Evolutionary conservation across 2,888 invertebrate species (phyloP), one percentile per base, ranked within the genome.

Genomic region (Synanthedon formicaeformis): DNA sequence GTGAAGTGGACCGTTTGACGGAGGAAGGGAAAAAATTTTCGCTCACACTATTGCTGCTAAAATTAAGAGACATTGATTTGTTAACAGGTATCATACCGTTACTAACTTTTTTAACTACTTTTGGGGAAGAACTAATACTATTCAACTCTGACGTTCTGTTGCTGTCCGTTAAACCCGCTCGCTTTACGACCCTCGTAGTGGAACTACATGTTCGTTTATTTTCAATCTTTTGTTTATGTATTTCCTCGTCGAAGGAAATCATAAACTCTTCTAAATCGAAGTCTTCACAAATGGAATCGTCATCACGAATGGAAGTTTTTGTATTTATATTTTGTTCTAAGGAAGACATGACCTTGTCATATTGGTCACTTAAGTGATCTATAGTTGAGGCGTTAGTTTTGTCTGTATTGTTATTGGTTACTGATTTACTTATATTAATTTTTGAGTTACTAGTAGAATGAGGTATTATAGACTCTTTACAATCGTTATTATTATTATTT

Each of bases 251-350:
- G 68, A 92, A 91, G 58, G 91, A 89, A 61, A 90, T 90, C 78
- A 92, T 90, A 66, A 92, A 89, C 73, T 92, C 92, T 67, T 92
- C 92, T 58, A 87, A 76, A 70, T 87, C 87, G 60, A 92, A 90
- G 68, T 91, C 90, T 70, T 90, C 90, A 61, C 90, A 90, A 34
- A 90, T 77, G 62, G 88, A 85, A 61, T 88, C 86, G 53, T 88
- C 85, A 57, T 88, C 88, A 68, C 83, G 81, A 23, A 76, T 72
- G 3, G 87, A 83, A 58, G 78, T 73, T 67, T 88, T 85, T 41
- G 86, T 87, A 52, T 78, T 74, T 66, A 85, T 78, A 59, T 84
- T 84, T 69, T 85, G 82, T 62, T 89, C 88, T 64, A 88, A 69
- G 48, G 88, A 82, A 57, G 84, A 80, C 72, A 89, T 88, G 56